Evolutionary conservation across 1,140 invertebrate species (phyloP).

Genomic region (Caenorhabditis elegans): DNA sequence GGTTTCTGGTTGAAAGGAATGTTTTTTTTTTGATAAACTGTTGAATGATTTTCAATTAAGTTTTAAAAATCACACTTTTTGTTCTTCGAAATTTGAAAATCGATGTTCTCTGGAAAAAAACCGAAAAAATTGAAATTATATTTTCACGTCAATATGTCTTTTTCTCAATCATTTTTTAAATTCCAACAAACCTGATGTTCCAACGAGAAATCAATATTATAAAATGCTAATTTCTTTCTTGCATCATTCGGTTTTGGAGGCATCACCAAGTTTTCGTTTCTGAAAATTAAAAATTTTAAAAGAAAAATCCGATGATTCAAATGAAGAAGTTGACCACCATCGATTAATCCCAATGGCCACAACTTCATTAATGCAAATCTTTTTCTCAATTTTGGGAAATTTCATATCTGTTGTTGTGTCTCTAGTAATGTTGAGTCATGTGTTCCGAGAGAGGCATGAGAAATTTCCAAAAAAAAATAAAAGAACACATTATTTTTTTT

Average conservation of each 20-base stretch:
- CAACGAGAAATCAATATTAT: slow-evolving; percentile 98
- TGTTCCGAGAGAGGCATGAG: not conserved
- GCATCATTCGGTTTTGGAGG: slow-evolving; percentile 87
- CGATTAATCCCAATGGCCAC: not conserved
- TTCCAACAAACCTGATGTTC: slow-evolving; percentile 71
- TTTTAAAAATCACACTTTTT: no score
- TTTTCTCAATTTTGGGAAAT: not conserved
- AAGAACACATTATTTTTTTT: not conserved
- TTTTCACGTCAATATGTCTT: no score
- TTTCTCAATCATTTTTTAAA: no score
- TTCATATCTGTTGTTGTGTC: no score
- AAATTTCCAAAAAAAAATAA: not conserved
- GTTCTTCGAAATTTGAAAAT: no score
- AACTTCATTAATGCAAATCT: slow-evolving; percentile 23
- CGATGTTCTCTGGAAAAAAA: no score
- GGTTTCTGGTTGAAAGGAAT: no score
- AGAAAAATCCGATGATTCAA: not conserved
- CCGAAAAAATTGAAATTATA: no score
- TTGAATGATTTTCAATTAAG: no score
- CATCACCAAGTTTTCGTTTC: slow-evolving; percentile 92
- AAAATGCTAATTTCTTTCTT: slow-evolving; percentile 72
- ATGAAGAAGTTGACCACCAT: not conserved
- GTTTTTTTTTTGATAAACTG: no score
- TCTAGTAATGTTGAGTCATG: not conserved
- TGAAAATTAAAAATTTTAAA: slow-evolving; percentile 41